Percentiles rank a stretch among this genome's conserved stretches.
Evolutionary conservation across 1,140 invertebrate genomes (phyloP).

Genomic region (Trissolcus basalis): DNA sequence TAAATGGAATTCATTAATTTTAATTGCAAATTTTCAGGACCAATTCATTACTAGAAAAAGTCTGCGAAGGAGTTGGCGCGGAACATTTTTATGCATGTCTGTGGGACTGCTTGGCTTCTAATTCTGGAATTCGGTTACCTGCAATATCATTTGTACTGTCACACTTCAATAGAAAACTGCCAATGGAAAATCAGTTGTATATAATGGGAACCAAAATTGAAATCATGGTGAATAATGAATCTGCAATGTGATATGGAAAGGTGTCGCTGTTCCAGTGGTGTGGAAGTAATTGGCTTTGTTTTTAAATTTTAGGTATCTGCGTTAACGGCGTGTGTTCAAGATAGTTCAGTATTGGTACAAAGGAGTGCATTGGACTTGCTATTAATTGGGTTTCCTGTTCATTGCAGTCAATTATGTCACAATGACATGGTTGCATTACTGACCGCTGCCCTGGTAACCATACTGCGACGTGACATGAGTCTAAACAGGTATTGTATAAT

Average conservation of each 20-base stretch:
- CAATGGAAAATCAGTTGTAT: constrained; percentile 90
- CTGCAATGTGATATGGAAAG: too few relatives aligned
- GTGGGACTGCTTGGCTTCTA: constrained; percentile 91
- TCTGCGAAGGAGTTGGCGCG: constrained; percentile 87
- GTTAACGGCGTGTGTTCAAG: constrained; percentile 86
- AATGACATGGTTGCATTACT: constrained; percentile 87
- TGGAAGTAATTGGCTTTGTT: neutral
- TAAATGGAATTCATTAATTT: neutral
- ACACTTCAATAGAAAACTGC: constrained; percentile 89
- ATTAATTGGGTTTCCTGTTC: constrained; percentile 90
- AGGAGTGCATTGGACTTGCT: constrained; percentile 91
- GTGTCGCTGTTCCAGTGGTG: too few relatives aligned
- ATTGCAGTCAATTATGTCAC: constrained; percentile 85
- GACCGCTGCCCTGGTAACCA: constrained; percentile 87
- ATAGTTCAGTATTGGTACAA: constrained; percentile 90
- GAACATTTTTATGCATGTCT: constrained; percentile 91
- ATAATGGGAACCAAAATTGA: constrained; percentile 92
- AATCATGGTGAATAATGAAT: constrained; percentile 81
- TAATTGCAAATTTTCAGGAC: constrained; percentile 76
- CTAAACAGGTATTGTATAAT: constrained; percentile 83
- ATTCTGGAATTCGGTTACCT: constrained; percentile 88
- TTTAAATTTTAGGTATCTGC: constrained; percentile 77
- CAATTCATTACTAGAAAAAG: constrained; percentile 85
- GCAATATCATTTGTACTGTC: constrained; percentile 88
- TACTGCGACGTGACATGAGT: constrained; percentile 93